Evolutionary conservation across 2,113 vertebrate species (phyloP), one percentile per base, ranked within the genome.

Genomic region (Dromiciops gliroides): DNA sequence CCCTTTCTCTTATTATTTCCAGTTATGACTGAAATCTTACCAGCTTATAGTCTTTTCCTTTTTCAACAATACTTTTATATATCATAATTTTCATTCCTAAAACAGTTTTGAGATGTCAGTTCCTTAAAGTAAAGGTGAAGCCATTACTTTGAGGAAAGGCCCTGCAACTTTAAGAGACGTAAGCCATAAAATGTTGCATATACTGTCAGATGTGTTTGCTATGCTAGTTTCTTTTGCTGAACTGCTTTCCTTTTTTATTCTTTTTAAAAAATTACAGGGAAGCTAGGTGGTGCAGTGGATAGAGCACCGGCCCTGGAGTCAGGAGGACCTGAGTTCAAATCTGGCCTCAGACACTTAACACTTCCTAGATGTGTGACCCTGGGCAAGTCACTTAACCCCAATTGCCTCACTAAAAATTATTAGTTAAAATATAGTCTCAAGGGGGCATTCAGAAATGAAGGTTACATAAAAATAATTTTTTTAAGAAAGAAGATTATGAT

Each of bases 41-140:
- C 47, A 47, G 48, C 1, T 67, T 2, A 0, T 3, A 88, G 5
- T 23, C 2, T 0, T 3, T 0, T 51, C 91, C 52, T 48, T 9
- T 31, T 5, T 19, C 0, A 19, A 50, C 26, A 12, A 28, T 83
- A 8, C 47, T 83, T 51, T 51, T 83, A 83, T 83, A 7, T 23
- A 83, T 8, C 16, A 16, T 44, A 16, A n/a, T 83, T 83, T 83
- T 37, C 37, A 83, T 83, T 44, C 16, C 23, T 83, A 75, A 19
- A 19, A 19, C 37, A 19, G 5, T 44, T 75, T 44, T n/a, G n/a
- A 83, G 19, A 44, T 8, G 7, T 44, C n/a, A 83, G n/a, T 83
- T 83, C n/a, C 44, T 83, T 83, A 83, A 83, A 44, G 6, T 83
- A 83, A 83, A 83, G 19, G 16, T 83, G 12, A 83, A 83, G n/a